A percentile compares a stretch with the other conserved stretches of the same genome.
These are phyloP conservation scores for Temnothorax rugatulus DNA, from an alignment of 2,888 invertebrate genomes.

Conservation along the genomic window DNA sequence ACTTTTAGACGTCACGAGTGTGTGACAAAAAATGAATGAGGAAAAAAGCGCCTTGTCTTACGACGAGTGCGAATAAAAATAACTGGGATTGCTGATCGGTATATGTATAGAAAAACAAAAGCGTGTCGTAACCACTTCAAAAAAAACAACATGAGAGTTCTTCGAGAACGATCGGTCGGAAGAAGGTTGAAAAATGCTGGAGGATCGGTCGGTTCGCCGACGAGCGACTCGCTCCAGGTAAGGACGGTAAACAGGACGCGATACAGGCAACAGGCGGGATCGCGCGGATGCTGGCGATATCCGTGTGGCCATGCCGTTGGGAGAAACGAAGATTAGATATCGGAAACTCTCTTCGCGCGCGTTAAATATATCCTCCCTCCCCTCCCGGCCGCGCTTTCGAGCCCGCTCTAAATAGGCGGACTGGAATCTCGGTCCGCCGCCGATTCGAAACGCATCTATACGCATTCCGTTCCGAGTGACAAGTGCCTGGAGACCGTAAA, in stretches of 20 bases:
- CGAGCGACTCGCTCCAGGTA: neutral
- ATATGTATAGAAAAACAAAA: neutral
- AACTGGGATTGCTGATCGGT: neutral
- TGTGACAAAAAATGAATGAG: too few relatives aligned
- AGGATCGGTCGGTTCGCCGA: neutral
- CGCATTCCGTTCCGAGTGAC: slow-evolving; percentile 72
- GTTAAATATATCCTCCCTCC: slow-evolving; percentile 63
- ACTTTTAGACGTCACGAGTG: neutral
- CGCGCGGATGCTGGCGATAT: slow-evolving; percentile 5
- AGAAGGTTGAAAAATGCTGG: neutral
- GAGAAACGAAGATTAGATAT: slow-evolving; percentile 60
- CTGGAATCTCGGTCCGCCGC: slow-evolving; percentile 61
- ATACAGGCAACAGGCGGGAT: neutral
- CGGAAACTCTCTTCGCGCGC: slow-evolving; percentile 44
- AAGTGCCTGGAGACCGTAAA: slow-evolving; percentile 72
- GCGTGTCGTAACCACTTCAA: neutral
- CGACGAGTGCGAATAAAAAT: neutral
- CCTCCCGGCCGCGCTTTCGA: slow-evolving; percentile 64
- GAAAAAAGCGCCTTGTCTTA: neutral
- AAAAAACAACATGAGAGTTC: neutral
- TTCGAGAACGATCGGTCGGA: neutral
- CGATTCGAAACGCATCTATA: slow-evolving; percentile 71
- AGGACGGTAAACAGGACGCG: neutral
- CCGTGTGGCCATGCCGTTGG: slow-evolving; percentile 39
- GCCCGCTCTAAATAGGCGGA: slow-evolving; percentile 71